Evolutionary conservation across 2,888 invertebrate species (phyloP).

Genomic region (Brachynemurus nebulosus): DNA sequence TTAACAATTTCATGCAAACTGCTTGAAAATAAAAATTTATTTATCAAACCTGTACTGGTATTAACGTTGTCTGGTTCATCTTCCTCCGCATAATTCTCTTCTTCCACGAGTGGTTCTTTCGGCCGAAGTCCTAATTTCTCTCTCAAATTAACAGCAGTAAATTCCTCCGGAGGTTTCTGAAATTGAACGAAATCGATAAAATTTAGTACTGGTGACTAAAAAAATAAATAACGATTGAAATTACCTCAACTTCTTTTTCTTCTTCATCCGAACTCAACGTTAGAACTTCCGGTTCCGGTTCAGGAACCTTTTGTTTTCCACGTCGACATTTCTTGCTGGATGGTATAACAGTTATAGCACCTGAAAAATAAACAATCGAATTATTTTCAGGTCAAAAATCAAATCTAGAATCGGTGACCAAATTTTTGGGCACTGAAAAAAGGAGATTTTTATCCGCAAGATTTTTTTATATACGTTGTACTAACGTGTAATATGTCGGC

Average conservation of each 20-base stretch:
- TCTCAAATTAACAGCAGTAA: not conserved
- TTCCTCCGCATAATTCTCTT: not conserved
- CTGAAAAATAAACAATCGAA: not conserved
- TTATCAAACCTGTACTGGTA: too few species aligned
- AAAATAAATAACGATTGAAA: not conserved
- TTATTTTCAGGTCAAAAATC: not conserved
- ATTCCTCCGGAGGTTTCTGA: not conserved
- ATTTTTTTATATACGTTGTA: too few species aligned
- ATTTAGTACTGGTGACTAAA: not conserved
- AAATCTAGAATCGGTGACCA: too few species aligned
- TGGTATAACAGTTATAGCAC: not conserved
- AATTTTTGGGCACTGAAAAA: too few species aligned
- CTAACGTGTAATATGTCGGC: too few species aligned
- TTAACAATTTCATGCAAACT: too few species aligned
- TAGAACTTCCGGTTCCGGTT: slow-evolving; percentile 51
- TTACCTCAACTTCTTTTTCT: slow-evolving; percentile 22
- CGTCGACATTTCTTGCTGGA: slow-evolving; percentile 24
- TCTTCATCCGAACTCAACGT: slow-evolving; percentile 60
- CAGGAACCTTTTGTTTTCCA: slow-evolving; percentile 38
- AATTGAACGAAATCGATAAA: not conserved
- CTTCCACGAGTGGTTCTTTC: not conserved
- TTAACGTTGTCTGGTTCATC: too few species aligned
- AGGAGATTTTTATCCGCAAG: too few species aligned
- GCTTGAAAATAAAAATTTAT: too few species aligned
- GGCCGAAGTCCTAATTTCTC: not conserved